phyloP scores from a whole-genome alignment of 2,888 invertebrate species.

The Gymnoscelis rufifasciata region DNA sequence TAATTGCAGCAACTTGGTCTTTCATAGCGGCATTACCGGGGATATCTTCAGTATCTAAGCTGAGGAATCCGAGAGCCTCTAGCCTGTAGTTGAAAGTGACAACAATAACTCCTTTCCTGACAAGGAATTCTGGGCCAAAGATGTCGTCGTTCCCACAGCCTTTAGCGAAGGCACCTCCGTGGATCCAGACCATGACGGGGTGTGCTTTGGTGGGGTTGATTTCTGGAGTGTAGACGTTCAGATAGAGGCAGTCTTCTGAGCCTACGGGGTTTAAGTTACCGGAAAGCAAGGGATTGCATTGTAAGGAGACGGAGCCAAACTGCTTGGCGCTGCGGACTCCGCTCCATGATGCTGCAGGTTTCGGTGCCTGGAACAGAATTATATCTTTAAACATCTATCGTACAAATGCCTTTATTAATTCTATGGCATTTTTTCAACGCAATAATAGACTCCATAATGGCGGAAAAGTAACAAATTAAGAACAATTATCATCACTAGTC shows the following conservation, averaged over 20 bases:
- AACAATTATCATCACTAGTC: no score
- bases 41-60: conserved; percentile 55
- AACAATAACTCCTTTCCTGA: conserved; percentile 53
- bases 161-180: conserved; percentile 50
- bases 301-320: conserved; percentile 49
- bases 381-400: no score
- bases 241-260: conserved; percentile 59
- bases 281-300: conserved; percentile 33
- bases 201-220: conserved; percentile 35
- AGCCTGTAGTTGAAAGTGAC: conserved; percentile 67
- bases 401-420: no score
- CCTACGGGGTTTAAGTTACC: no score
- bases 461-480: no score
- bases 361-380: conserved; percentile 52
- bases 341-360: conserved; percentile 49
- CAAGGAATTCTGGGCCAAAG: conserved; percentile 59
- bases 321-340: conserved; percentile 53
- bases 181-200: conserved; percentile 64
- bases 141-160: conserved; percentile 53
- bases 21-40: conserved; percentile 72
- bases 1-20: conserved; percentile 64
- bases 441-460: no score
- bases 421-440: no score
- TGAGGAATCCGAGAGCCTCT: conserved; percentile 58
- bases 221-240: conserved; percentile 62